These are phyloP conservation scores for Xiphophorus birchmanni DNA, from an alignment of 2,797 vertebrate species.

Conservation along the genomic window DNA sequence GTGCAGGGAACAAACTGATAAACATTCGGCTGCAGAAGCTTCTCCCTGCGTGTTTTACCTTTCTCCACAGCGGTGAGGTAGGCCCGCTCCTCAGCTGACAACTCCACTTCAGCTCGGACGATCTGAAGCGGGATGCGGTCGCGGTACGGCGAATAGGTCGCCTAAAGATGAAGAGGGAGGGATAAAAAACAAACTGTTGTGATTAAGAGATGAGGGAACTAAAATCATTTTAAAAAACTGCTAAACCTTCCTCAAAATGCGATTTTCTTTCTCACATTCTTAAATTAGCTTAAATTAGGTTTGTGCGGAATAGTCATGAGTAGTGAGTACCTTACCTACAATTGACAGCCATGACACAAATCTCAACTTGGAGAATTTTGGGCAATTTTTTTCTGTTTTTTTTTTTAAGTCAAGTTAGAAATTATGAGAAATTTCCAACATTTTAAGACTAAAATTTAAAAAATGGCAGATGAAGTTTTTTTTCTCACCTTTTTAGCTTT, in stretches of 20 bases:
- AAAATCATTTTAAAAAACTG: neutral
- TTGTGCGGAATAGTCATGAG: neutral
- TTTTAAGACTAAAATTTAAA: neutral
- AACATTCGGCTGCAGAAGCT: neutral
- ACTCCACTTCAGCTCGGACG: conserved; percentile 92
- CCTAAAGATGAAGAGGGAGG: conserved; percentile 44
- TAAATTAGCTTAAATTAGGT: neutral
- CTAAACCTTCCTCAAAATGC: neutral
- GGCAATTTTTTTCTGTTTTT: neutral
- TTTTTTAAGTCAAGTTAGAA: neutral
- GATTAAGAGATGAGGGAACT: neutral
- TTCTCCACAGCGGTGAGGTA: conserved; percentile 96
- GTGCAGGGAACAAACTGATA: neutral
- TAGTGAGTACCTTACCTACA: neutral
- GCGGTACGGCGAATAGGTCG: conserved; percentile 92
- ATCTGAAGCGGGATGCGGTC: conserved; percentile 95
- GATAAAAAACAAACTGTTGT: neutral
- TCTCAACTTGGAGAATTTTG: neutral
- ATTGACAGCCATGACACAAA: neutral
- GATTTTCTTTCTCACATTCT: neutral
- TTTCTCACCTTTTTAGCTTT: neutral
- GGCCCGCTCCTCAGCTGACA: conserved; percentile 91
- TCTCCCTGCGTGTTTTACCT: conserved; percentile 36
- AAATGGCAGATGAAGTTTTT: neutral
- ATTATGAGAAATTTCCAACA: neutral